Evolutionary conservation across 1,140 invertebrate species (phyloP), one percentile per base, ranked within the genome.

Genomic region (Gonioctena quinquepunctata): DNA sequence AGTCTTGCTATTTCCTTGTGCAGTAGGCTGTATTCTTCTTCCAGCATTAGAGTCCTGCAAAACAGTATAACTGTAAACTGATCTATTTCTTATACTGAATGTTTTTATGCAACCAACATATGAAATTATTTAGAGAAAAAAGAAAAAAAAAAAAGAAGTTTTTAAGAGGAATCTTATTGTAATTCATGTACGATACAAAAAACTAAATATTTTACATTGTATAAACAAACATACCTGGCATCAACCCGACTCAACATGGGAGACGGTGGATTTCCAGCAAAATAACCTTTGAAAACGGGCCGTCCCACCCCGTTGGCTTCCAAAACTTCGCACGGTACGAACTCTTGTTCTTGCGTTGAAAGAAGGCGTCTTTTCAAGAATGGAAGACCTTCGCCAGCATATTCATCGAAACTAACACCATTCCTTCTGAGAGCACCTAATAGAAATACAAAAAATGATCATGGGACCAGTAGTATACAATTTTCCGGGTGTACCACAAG

Each of bases 1-100:
- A 94, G 80, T 74, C 93, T 91, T 49, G 92, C 90, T 61, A 94
- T 88, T 80, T 91, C 90, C 70, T 90, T 88, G 72, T 90, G 86
- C 33, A 94, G 80, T 68, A 92, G 83, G 42, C 84, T 84, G 82
- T 93, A 93, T 80, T 94, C 92, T 73, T 93, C 91, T 78, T 92
- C 90, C n/a, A 93, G 78, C 54, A 88, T 85, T 69, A 87, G 82
- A n/a, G 83, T 84, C 62, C 86, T 83, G 52, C 81, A 84, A 78
- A n/a, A n/a, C n/a, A n/a, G n/a, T n/a, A n/a, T n/a, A n/a, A n/a
- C n/a, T n/a, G n/a, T n/a, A n/a, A n/a, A n/a, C n/a, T n/a, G n/a
- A n/a, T n/a, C n/a, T n/a, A n/a, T n/a, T n/a, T n/a, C 8, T 42
- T 2, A 42, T 42, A 42, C 13, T 6, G 28, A 42, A 42, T 42